Evolutionary conservation across 2,113 vertebrate genomes (phyloP).

Genomic region (Pitta sordida): DNA sequence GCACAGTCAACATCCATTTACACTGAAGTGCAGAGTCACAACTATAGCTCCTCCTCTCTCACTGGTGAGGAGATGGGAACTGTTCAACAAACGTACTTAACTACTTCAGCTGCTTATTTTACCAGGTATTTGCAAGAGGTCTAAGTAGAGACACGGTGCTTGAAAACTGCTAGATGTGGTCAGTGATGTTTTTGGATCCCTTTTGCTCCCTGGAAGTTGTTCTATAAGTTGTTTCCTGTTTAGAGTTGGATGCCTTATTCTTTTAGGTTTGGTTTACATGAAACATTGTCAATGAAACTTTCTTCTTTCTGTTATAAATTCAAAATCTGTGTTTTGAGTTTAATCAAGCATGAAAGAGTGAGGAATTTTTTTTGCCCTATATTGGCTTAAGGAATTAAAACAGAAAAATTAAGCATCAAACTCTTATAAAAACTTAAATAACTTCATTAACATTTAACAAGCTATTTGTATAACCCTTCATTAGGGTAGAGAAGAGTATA

Average conservation of each 20-base stretch:
- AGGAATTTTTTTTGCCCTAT: background rate
- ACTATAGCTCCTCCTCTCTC: background rate
- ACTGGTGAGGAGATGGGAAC: background rate
- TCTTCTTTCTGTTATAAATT: background rate
- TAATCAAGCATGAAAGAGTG: background rate
- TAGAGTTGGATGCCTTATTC: background rate
- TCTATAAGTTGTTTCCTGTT: background rate
- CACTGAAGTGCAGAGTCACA: background rate
- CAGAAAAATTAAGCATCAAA: background rate
- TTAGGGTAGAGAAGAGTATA: background rate
- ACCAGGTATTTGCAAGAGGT: background rate
- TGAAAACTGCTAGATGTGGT: background rate
- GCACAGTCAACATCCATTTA: background rate
- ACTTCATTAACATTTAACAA: background rate
- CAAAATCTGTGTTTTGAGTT: background rate
- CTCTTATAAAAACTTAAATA: background rate
- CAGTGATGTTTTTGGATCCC: fast-evolving
- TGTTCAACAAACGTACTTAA: background rate
- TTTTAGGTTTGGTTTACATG: background rate
- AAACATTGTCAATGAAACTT: background rate
- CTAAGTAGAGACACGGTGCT: background rate
- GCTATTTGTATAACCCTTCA: background rate
- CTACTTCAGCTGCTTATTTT: background rate
- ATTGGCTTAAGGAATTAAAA: background rate
- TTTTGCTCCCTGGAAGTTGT: background rate